These are phyloP conservation scores for Glossophaga mutica DNA, from an alignment of 2,797 vertebrate genomes.

Conservation along the genomic window DNA sequence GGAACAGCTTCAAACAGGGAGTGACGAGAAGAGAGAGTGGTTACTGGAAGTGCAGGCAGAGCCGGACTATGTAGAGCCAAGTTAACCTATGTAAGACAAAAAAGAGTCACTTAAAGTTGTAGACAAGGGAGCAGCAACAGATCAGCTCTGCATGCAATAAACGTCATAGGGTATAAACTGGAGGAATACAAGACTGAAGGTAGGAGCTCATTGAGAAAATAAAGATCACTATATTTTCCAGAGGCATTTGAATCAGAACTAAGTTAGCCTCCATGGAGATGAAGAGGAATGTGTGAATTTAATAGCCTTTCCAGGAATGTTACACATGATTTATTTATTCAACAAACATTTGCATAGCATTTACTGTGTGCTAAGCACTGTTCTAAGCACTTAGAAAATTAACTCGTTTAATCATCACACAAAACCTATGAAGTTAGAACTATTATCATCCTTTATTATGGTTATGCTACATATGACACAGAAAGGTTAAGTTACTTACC, in stretches of 20 bases:
- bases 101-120: not conserved
- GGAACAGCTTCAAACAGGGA: not conserved
- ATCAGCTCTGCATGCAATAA: not conserved
- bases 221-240: not conserved
- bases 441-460: not conserved
- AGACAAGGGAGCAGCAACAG: not conserved
- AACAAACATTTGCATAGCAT: not conserved
- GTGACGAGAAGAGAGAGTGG: not conserved
- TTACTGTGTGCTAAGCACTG: not conserved
- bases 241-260: not conserved
- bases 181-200: not conserved
- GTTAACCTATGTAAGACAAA: not conserved
- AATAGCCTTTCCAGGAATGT: not conserved
- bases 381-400: conserved; percentile 24
- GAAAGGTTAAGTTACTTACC: not conserved
- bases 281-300: not conserved
- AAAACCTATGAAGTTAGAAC: not conserved
- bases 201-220: not conserved
- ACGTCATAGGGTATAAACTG: not conserved
- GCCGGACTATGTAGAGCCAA: not conserved
- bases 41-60: not conserved
- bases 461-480: not conserved
- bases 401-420: conserved; percentile 1
- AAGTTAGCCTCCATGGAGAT: not conserved
- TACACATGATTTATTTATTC: not conserved